Base-by-base conservation (phyloP, 2,797 vertebrate species). In the Danio choprae region DNA sequence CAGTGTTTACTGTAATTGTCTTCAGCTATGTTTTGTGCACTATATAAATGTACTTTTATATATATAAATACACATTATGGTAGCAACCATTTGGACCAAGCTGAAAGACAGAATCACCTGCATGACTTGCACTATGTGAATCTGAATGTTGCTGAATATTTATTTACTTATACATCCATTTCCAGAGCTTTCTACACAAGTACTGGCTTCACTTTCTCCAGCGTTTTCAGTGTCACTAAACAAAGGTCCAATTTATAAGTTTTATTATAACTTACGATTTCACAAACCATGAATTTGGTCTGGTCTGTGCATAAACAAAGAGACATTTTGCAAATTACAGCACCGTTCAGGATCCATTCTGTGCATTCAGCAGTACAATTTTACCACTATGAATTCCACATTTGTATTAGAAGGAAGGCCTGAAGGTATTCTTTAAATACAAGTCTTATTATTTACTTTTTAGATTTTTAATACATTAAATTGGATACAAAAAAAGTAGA, bases 321-420 rank as follows among this genome's bases (percentile, higher is more conserved):
- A 7, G 15, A 11, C 9, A 76, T 65, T 75, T 18, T 64, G 36
- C n/a, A 40, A 74, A 20, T 29, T 63, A 63, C n/a, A 62, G 72
- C 46, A 40, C 44, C 18, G 8, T 64, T 18, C 5, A 64, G 11
- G 36, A 64, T 51, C 12, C 5, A 15, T 75, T 40, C n/a, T 9
- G 5, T n/a, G 55, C 18, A 46, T 3, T 10, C 10, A 22, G 20
- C n/a, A 7, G 7, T 12, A 44, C 20, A 12, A 4, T 59, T 20
- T 48, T 15, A 36, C n/a, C 15, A 1, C 15, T 18, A 9, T 46
- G 41, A 46, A 7, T n/a, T 58, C 43, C 18, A 59, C 5, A 15
- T 73, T 16, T 59, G 11, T 22, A 46, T 11, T 38, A 7, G 4
- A 8, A 29, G 9, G 13, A 68, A 46, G n/a, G 4, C 15, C 20